phyloP scores from a whole-genome alignment of 1,140 invertebrate genomes.

The Venturia canescens region DNA sequence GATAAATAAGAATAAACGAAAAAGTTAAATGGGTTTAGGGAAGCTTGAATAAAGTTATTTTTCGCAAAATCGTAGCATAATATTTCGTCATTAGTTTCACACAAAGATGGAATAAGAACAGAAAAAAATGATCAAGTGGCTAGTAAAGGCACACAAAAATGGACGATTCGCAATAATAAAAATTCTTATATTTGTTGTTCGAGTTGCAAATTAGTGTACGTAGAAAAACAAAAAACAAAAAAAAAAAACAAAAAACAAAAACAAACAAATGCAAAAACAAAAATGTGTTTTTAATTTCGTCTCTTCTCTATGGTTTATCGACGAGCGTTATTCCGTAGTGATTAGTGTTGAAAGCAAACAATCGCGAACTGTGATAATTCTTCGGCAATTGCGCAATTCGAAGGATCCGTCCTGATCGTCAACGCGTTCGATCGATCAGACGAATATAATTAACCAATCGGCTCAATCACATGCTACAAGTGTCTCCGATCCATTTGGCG shows the following conservation, averaged over 20 bases:
- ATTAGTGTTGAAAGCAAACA: constrained; percentile 50
- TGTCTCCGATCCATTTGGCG: background rate
- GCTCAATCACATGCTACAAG: background rate
- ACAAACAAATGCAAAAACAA: constrained; percentile 1
- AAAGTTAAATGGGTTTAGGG: constrained; percentile 18
- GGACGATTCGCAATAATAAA: constrained; percentile 35
- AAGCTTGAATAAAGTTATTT: constrained; percentile 31
- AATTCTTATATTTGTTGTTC: constrained; percentile 24
- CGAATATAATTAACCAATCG: constrained; percentile 8
- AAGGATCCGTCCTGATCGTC: constrained; percentile 43
- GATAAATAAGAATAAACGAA: background rate
- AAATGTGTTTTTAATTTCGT: constrained; percentile 37
- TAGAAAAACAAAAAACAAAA: constrained; percentile 12
- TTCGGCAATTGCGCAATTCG: constrained; percentile 51
- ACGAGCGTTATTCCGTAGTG: constrained; percentile 39
- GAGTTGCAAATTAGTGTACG: constrained; percentile 19
- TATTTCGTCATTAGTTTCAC: constrained; percentile 25
- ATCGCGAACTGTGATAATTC: constrained; percentile 53
- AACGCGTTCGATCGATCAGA: background rate
- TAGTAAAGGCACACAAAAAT: background rate
- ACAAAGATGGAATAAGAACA: background rate
- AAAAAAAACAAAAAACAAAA: constrained; percentile 11
- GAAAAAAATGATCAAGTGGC: background rate
- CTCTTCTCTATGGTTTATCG: background rate
- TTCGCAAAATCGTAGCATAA: too few relatives aligned